A percentile compares a stretch with the other conserved stretches of the same genome.
Evolutionary conservation across 1,140 invertebrate genomes (phyloP).

Genomic region (Lucilia sericata): DNA sequence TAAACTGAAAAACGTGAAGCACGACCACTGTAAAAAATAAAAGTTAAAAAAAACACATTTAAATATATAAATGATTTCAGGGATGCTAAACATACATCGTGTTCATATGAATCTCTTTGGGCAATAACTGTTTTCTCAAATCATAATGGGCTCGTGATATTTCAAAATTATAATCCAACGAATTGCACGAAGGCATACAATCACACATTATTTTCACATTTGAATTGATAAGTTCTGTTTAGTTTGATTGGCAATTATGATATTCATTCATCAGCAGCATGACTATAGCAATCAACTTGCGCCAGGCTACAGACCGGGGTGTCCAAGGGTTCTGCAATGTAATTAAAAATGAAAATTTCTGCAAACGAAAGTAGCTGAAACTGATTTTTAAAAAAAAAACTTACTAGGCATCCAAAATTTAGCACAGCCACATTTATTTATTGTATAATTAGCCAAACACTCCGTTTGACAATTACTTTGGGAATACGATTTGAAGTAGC

Average conservation of each 20-base stretch:
- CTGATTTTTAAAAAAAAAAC: not conserved
- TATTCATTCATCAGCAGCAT: conserved; percentile 60
- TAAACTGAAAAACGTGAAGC: conserved; percentile 69
- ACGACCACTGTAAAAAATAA: conserved; percentile 50
- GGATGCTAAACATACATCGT: conserved; percentile 49
- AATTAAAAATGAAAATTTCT: not conserved
- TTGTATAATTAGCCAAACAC: conserved; percentile 80
- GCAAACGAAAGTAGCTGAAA: too few relatives aligned
- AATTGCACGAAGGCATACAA: conserved; percentile 77
- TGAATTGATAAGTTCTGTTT: conserved; percentile 52
- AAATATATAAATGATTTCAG: too few relatives aligned
- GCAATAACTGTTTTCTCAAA: conserved; percentile 56
- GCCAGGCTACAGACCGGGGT: conserved; percentile 56
- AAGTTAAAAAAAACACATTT: not conserved
- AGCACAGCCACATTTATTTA: conserved; percentile 75
- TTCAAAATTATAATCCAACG: conserved; percentile 76
- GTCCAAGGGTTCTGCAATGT: conserved; percentile 54
- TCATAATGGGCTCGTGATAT: conserved; percentile 71
- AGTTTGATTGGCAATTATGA: conserved; percentile 58
- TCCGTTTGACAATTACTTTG: conserved; percentile 82
- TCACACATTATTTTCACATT: conserved; percentile 68
- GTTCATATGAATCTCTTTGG: conserved; percentile 57
- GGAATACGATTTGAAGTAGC: conserved; percentile 78
- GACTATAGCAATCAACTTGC: conserved; percentile 60
- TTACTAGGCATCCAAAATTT: conserved; percentile 78